Evolutionary conservation across 2,113 vertebrate genomes (phyloP), one percentile per base, ranked within the genome.

Genomic region (Silurus glanis): DNA sequence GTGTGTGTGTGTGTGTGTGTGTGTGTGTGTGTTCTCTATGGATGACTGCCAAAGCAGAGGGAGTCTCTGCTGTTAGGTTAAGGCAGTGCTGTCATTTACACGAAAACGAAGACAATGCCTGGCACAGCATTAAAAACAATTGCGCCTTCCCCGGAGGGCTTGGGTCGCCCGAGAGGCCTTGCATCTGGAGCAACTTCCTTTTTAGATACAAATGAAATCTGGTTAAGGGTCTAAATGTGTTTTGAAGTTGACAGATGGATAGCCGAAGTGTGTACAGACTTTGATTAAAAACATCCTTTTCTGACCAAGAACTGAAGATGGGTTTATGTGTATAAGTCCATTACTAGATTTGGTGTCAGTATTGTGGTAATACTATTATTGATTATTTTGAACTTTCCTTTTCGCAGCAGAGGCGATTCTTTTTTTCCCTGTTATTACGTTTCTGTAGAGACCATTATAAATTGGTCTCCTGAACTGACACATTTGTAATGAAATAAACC

Each of bases 91-190:
- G 89, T 56, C 86, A 89, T 93, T 37, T 92, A 92, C 92, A 93
- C 93, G 92, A 93, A 94, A 91, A 89, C 86, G 84, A 93, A 89
- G 91, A 96, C 94, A 96, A 96, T 95, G 94, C 92, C 82, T 95
- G 95, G 95, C 94, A 93, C 62, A 13, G 88, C 91, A 72, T 93
- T 94, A 85, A 94, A 95, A 95, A 90, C 92, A 89, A 75, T 81
- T 19, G 10, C 56, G 47, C 83, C 71, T 9, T 86, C 91, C 93
- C 92, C 91, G 47, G 80, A 45, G 89, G 92, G 87, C n/a, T 56
- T 7, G 82, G 89, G 87, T 37, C 86, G 80, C 80, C 80, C 69
- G 21, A 45, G 69, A 87, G 58, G 45, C 71, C 84, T 61, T 58
- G 75, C 88, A 89, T 92, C 88, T 91, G 90, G 90, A 93, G 90